phyloP scores from a whole-genome alignment of 2,888 invertebrate genomes.

The Melitaea athalia region DNA sequence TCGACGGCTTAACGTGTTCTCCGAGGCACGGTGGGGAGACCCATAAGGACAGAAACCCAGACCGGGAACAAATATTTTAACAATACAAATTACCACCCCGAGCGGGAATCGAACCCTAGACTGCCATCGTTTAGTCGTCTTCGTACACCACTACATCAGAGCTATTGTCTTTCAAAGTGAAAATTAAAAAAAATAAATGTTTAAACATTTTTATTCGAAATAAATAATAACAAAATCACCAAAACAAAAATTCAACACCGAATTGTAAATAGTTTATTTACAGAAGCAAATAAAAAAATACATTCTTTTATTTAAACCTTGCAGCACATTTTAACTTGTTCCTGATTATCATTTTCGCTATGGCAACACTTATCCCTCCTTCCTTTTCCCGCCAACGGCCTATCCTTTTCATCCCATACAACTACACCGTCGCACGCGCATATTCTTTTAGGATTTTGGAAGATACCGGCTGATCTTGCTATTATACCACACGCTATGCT shows the following conservation, averaged over 20 bases:
- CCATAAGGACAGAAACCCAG: no score
- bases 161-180: no score
- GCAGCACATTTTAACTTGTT: conserved; percentile 49
- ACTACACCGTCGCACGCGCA: conserved; percentile 95
- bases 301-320: conserved; percentile 44
- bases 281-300: background rate
- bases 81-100: no score
- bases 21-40: no score
- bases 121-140: no score
- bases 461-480: conserved; percentile 92
- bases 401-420: conserved; percentile 92
- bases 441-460: conserved; percentile 92
- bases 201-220: no score
- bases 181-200: no score
- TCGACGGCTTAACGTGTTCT: no score
- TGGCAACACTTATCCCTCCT: conserved; percentile 40
- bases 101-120: no score
- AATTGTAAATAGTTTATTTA: background rate
- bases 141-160: no score
- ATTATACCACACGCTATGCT: conserved; percentile 93
- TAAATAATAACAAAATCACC: no score
- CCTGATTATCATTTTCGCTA: conserved; percentile 11
- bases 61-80: no score
- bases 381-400: conserved; percentile 64
- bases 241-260: background rate